Conservation (phyloP, 2,797 vertebrate genomes). For the Pangasius djambal region DNA sequence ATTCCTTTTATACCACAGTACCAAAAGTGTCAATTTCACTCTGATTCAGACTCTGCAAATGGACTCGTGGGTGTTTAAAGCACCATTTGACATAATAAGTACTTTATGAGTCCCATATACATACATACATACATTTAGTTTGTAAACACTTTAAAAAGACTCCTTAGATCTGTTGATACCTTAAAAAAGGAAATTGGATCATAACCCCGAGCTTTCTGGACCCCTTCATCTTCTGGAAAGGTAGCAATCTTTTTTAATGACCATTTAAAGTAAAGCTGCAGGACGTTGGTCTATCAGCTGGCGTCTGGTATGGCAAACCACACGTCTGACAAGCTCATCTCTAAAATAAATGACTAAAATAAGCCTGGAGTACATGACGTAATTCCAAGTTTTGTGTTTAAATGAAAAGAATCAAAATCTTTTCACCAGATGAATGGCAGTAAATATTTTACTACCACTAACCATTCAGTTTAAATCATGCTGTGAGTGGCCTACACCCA, state of each 20-base stretch:
- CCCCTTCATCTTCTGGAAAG: constrained; percentile 69
- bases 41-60: no score
- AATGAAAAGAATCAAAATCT: constrained; percentile 61
- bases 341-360: constrained; percentile 87
- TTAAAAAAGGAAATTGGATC: neutral
- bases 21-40: neutral
- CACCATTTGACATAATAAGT: neutral
- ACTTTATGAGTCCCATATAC: neutral
- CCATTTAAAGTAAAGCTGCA: constrained; percentile 73
- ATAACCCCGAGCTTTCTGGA: neutral
- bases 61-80: neutral
- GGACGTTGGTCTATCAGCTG: constrained; percentile 82
- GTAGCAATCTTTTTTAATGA: constrained; percentile 85
- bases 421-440: constrained; percentile 76
- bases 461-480: constrained; percentile 62
- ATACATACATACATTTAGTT: neutral
- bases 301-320: constrained; percentile 79
- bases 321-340: constrained; percentile 81
- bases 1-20: no score
- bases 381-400: neutral
- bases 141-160: neutral
- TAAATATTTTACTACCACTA: constrained; percentile 69
- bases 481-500: constrained; percentile 55
- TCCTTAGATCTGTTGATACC: neutral
- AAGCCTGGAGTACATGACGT: neutral